Evolutionary conservation across 2,888 invertebrate genomes (phyloP), one percentile per base, ranked within the genome.

Genomic region (Sphecodes monilicornis): DNA sequence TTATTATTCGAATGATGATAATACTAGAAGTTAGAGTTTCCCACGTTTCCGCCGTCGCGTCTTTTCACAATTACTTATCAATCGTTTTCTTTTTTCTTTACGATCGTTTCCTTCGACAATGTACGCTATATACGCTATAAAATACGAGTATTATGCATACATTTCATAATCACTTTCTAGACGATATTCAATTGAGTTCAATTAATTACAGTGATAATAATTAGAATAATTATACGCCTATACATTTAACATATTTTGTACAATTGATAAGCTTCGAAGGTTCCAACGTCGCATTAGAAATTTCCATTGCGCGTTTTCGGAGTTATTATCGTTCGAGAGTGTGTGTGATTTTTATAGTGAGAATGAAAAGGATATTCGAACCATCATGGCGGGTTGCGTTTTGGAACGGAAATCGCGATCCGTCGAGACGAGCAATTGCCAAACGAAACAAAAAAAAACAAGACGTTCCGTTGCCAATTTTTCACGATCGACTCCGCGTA

Each of bases 181-280:
- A 90, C 79, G 86, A 91, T 91, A 91, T 88, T 90, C 80, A 90
- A 88, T 81, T 80, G 76, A 80, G 86, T 86, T 88, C 43, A 74
- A 85, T 66, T 87, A 86, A 84, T 86, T 87, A 91, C 89, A 92
- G 88, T 91, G 91, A 86, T 89, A 80, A 85, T 86, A 90, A 91
- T 89, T 90, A 86, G 91, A 88, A 88, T 91, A 86, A 88, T 88
- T 80, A 88, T 91, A 88, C 88, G 86, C 73, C 90, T 93, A 93
- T 92, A 92, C 91, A 92, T 92, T 92, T 92, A 92, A 92, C 88
- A 88, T 93, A 92, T 91, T 93, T 93, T 93, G 93, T 93, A 93
- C 93, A 93, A 90, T 92, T 80, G 88, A 90, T 93, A 93, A 92
- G 92, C 91, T 93, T 93, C 92, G 85, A 91, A 91, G 92, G 87